Conservation (phyloP, 2,797 vertebrate species). For the Buceros bicornis region DNA sequence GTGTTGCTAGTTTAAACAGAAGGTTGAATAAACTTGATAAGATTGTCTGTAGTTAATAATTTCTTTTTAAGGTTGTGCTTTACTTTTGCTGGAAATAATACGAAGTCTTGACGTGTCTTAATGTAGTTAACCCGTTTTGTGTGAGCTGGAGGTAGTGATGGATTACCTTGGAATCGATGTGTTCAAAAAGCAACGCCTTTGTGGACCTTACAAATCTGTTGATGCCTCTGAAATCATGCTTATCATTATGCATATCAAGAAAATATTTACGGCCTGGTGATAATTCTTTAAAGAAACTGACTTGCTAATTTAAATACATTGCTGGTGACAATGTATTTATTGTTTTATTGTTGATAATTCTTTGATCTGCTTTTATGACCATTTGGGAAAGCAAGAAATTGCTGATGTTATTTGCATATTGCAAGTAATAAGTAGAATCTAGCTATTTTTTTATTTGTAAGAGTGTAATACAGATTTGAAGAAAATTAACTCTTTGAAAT, state of each 20-base stretch:
- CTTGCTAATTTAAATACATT: neutral
- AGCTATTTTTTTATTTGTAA: neutral
- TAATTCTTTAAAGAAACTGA: neutral
- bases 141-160: neutral
- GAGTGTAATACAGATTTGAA: neutral
- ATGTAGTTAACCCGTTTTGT: neutral
- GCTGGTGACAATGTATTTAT: neutral
- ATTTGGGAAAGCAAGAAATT: neutral
- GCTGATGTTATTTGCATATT: neutral
- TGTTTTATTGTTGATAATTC: neutral
- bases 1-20: neutral
- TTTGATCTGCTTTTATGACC: neutral
- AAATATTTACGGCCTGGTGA: neutral
- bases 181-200: neutral
- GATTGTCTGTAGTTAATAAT: neutral
- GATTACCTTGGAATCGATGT: neutral
- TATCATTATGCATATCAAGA: neutral
- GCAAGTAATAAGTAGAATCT: neutral
- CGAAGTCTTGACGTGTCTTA: neutral
- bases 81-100: neutral
- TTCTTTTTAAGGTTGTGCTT: neutral
- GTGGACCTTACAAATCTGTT: neutral
- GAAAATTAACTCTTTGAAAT: neutral
- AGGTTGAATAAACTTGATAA: neutral
- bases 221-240: neutral